Base-by-base conservation (phyloP, 2,113 vertebrate species). In the Sisor rabdophorus region DNA sequence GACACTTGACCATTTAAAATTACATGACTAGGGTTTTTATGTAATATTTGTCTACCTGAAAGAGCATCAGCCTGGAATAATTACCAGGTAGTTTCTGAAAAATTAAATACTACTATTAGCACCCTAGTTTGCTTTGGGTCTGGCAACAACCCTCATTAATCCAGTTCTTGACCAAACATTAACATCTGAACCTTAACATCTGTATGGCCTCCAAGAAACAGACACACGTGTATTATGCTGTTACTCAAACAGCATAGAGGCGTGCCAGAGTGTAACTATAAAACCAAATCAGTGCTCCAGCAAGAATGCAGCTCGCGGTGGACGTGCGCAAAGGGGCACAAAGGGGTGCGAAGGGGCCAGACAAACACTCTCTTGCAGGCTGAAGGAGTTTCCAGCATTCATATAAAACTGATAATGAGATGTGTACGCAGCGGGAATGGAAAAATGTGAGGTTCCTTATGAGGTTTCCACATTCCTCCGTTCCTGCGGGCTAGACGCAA, bases 351-450 rank as follows among this genome's bases (percentile, higher is more conserved):
- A 50, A 67, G 11, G 24, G 16, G 16, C 65, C 65, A 52, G 24
- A 69, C 65, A 28, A 28, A 52, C 47, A 11, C 24, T 19, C 16
- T 16, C 81, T 79, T 30, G 65, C 63, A 16, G 48, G 40, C 76
- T 74, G 78, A 74, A 89, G 86, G 91, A 91, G 90, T 90, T 90
- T 91, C 85, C 86, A 86, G 80, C 69, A 87, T 89, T 89, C 87
- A 84, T 90, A 91, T 92, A 91, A 91, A 91, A 88, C 85, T 90
- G 89, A 91, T 91, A 92, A 92, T 90, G 89, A 89, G 89, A 90
- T 85, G 87, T 87, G 85, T 86, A 79, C 90, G 71, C 90, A 89
- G 90, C 89, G 78, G 90, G 91, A 91, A 87, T 85, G 90, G 91
- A 92, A 91, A 78, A 91, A 88, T 90, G 88, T 78, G 85, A 87